Base-by-base conservation (phyloP, 2,113 vertebrate genomes). In the Gobio gobio region DNA sequence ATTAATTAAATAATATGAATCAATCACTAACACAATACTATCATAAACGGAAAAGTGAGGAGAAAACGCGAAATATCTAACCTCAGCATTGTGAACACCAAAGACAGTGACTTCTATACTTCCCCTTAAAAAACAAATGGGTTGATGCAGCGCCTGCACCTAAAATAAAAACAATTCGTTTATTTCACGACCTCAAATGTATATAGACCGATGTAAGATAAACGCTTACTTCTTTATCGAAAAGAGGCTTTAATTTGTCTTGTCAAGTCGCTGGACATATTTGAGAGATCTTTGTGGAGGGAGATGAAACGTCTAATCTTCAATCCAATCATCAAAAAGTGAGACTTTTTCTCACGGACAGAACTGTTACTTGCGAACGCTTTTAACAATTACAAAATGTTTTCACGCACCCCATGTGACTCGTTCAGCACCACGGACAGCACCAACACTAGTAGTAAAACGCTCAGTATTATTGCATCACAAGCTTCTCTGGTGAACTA, bases 371-470 rank as follows among this genome's bases (percentile, higher is more conserved):
- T 61, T 59, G 16, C n/a, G n/a, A 47, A 63, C 40, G 47, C 16
- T 80, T 61, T 47, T 43, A 79, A 80, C 58, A 64, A 59, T 85
- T 80, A 77, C 24, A 73, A n/a, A 4, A 4, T 2, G 26, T 82
- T 77, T 85, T 43, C 43, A 9, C 85, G 14, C 33, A 10, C 13
- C 20, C 33, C 72, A 3, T 2, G 40, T 2, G 36, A 18, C 24
- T 33, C 7, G 16, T 70, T 94, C 92, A 95, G 93, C 86, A 94
- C 92, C 93, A 88, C 81, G 94, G 94, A 92, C 89, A 95, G 94
- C 87, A 8, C 24, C 83, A 36, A n/a, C 51, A 14, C 72, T 29
- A 10, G 6, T 12, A 13, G 45, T 12, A 47, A 45, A 64, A 61
- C 10, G 10, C 45, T 40, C 45, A 14, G n/a, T 40, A 22, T 59